Evolutionary conservation across 1,140 invertebrate species (phyloP).

Genomic region (Euura saliciscinereae): DNA sequence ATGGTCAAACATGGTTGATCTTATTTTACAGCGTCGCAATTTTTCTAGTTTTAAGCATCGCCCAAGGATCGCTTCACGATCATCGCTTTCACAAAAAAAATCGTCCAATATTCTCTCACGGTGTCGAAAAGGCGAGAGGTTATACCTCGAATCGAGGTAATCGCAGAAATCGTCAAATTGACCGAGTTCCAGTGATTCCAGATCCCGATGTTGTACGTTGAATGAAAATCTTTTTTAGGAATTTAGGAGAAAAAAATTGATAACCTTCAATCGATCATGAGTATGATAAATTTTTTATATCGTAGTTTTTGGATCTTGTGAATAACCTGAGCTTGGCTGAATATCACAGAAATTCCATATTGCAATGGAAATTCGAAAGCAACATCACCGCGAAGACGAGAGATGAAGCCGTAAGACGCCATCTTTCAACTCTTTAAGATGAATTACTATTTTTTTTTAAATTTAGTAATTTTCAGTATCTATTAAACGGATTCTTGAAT

Average conservation of each 20-base stretch:
- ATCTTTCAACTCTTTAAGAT: neutral
- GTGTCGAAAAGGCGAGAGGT: no score
- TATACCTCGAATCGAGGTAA: no score
- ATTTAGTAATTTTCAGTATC: no score
- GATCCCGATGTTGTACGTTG: conserved; percentile 18
- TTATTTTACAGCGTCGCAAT: neutral
- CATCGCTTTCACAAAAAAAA: no score
- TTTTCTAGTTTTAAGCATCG: neutral
- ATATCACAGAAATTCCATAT: conserved; percentile 18
- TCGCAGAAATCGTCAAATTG: no score
- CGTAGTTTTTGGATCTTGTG: conserved; percentile 17
- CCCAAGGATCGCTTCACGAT: neutral
- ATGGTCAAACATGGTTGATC: neutral
- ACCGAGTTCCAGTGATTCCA: conserved; percentile 10
- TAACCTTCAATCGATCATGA: neutral
- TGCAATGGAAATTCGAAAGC: conserved; percentile 22
- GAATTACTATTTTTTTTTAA: no score
- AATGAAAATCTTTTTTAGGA: no score
- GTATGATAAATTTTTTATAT: neutral
- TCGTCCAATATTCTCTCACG: no score
- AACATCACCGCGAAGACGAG: conserved; percentile 19
- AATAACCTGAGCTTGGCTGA: conserved; percentile 19
- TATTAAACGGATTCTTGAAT: no score
- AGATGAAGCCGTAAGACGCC: conserved; percentile 11
- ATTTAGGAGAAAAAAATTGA: no score